A percentile compares a stretch with the other conserved stretches of the same genome.
These are phyloP conservation scores for Lordiphosa andalusiaca DNA, from an alignment of 2,888 invertebrate species.

Conservation along the genomic window DNA sequence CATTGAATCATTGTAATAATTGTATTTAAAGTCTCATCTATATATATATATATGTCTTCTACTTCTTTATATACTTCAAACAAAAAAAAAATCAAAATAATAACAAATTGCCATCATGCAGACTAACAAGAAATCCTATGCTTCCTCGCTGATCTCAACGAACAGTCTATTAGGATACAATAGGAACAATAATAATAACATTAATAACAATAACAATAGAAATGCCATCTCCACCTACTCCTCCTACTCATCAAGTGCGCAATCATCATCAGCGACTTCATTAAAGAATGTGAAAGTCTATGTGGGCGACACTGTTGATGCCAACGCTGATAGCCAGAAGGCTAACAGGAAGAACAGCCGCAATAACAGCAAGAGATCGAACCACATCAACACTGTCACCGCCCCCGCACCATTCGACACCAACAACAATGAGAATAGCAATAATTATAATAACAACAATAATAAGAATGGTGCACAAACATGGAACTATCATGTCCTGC, in stretches of 20 bases:
- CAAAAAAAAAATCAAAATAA: constrained; percentile 7
- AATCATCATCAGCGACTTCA: constrained; percentile 61
- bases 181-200: constrained; percentile 62
- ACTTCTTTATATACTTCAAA: constrained; percentile 71
- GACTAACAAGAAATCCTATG: constrained; percentile 80
- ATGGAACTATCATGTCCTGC: constrained; percentile 93
- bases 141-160: constrained; percentile 80
- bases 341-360: constrained; percentile 40
- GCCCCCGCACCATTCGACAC: constrained; percentile 61
- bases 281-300: constrained; percentile 66
- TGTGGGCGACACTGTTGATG: constrained; percentile 73
- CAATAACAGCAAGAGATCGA: constrained; percentile 33
- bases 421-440: constrained; percentile 44
- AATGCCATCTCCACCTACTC: constrained; percentile 64
- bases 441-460: constrained; percentile 48
- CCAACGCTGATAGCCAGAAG: constrained; percentile 44
- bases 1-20: constrained; percentile 37
- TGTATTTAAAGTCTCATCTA: constrained; percentile 29
- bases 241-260: constrained; percentile 58
- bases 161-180: constrained; percentile 80
- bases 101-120: constrained; percentile 42
- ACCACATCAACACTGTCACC: constrained; percentile 43
- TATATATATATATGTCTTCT: constrained; percentile 43
- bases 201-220: constrained; percentile 59
- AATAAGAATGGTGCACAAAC: constrained; percentile 81